A percentile compares a stretch with the other conserved stretches of the same genome.
These are phyloP conservation scores for Pteruthius melanotis DNA, from an alignment of 2,113 vertebrate genomes.

Conservation along the genomic window DNA sequence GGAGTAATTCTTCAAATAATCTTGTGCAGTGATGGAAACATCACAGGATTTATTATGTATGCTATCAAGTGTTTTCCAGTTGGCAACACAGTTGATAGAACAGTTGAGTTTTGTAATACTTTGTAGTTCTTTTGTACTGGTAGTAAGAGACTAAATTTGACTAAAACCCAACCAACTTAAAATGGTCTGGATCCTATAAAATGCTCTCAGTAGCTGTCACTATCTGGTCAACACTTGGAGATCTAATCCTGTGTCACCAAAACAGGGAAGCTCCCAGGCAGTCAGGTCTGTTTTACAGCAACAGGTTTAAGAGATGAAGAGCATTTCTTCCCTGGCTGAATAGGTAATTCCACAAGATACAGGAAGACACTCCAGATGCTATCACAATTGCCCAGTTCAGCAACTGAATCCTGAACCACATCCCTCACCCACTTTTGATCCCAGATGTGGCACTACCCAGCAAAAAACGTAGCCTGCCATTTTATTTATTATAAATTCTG, in stretches of 20 bases:
- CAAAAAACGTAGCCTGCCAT: not conserved
- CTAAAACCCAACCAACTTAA: not conserved
- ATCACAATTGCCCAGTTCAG: not conserved
- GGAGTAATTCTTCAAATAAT: not conserved
- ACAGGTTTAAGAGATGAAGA: not conserved
- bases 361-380: not conserved
- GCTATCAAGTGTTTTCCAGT: not conserved
- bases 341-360: not conserved
- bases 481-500: not conserved
- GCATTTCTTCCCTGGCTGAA: not conserved
- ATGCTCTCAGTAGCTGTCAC: not conserved
- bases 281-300: not conserved
- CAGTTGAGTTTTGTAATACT: not conserved
- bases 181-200: not conserved
- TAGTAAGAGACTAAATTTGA: not conserved
- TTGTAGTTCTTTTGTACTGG: not conserved
- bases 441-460: not conserved
- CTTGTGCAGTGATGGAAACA: not conserved
- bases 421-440: not conserved
- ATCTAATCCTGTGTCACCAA: not conserved
- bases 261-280: not conserved
- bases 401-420: not conserved
- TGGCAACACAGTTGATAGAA: not conserved
- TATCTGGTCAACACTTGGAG: not conserved
- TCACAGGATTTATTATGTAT: constrained; percentile 11